Percentiles rank a stretch among this genome's conserved stretches.
Conservation (phyloP, 1,140 invertebrate species). For the Oreohelix idahoensis region DNA sequence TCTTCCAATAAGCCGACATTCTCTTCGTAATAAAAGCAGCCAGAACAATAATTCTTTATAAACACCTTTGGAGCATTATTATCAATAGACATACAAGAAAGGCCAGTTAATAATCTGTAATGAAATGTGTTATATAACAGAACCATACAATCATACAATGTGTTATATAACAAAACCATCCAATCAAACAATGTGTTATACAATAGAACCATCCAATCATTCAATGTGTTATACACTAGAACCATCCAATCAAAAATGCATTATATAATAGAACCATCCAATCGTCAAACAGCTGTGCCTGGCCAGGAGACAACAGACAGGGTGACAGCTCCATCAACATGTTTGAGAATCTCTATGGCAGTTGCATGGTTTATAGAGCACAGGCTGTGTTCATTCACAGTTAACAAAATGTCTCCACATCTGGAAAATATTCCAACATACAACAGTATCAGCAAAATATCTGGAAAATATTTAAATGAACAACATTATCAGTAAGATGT, state of each 20-base stretch:
- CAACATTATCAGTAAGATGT: background rate
- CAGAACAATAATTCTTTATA: background rate
- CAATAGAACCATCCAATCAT: constrained; percentile 22
- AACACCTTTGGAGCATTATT: background rate
- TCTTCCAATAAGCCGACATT: too few species aligned
- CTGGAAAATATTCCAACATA: constrained; percentile 57
- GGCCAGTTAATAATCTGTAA: background rate
- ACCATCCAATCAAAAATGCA: background rate
- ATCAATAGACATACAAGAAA: background rate
- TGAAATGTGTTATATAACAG: background rate
- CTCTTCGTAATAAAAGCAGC: background rate
- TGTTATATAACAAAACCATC: background rate
- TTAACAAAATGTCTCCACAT: constrained; percentile 75
- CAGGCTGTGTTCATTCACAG: constrained; percentile 75
- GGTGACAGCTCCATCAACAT: constrained; percentile 63
- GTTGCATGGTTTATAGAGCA: constrained; percentile 73
- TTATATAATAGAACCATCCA: background rate
- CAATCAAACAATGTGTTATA: background rate
- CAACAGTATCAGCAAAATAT: background rate
- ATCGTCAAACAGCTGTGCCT: constrained; percentile 69
- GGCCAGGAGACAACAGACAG: constrained; percentile 72
- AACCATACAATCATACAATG: constrained; percentile 19
- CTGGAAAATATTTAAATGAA: background rate
- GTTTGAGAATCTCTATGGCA: constrained; percentile 73
- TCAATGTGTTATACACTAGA: background rate